These are phyloP conservation scores for Ophion slaviceki DNA, from an alignment of 2,888 invertebrate species.

Conservation along the genomic window DNA sequence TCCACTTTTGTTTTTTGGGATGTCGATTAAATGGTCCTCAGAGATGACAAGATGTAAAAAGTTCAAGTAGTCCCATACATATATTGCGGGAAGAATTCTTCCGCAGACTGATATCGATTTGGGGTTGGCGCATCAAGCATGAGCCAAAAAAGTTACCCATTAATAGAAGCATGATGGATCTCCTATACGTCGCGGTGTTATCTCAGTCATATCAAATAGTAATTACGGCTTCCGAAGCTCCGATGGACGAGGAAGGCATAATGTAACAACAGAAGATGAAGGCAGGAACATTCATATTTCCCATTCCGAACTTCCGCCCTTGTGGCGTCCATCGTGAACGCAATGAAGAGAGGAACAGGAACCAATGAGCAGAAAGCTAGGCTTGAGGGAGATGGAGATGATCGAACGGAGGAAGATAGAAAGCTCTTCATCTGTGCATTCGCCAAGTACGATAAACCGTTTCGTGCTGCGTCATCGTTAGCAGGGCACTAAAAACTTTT, in stretches of 20 bases:
- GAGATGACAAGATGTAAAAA: not conserved
- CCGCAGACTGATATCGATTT: not conserved
- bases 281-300: not conserved
- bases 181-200: not conserved
- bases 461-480: constrained; percentile 24
- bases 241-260: too few species aligned
- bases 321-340: not conserved
- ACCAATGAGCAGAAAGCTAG: constrained; percentile 7
- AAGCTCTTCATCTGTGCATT: constrained; percentile 2
- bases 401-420: not conserved
- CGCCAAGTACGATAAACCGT: not conserved
- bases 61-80: not conserved
- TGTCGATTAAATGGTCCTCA: not conserved
- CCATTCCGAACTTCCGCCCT: not conserved
- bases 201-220: constrained; percentile 30
- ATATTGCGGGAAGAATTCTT: not conserved
- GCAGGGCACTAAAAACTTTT: constrained; percentile 23
- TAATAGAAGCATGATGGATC: constrained; percentile 9
- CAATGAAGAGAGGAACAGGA: not conserved
- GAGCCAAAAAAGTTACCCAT: not conserved
- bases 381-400: not conserved
- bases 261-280: too few species aligned
- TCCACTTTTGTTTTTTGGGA: too few species aligned
- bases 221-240: constrained; percentile 43
- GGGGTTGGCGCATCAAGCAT: not conserved